Base-by-base conservation (phyloP, 2,113 vertebrate species). In the Tichodroma muraria region DNA sequence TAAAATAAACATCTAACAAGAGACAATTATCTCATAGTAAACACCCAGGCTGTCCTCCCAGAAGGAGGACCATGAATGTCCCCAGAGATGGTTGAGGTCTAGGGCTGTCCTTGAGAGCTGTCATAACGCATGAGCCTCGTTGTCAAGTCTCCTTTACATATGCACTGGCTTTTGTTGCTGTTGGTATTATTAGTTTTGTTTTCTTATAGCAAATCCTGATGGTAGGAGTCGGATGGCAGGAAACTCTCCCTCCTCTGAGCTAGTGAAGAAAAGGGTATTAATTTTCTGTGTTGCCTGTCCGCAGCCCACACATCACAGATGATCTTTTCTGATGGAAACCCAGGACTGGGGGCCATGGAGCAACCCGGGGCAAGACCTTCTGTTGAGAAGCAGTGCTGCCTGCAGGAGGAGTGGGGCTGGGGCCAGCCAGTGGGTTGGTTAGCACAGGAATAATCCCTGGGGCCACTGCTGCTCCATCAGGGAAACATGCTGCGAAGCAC, bases 291-390 rank as follows among this genome's bases (percentile, higher is more conserved):
- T 28, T 87, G 77, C 49, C 71, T 38, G 65, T 90, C 86, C 0
- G 4, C 45, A 94, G 88, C 76, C 42, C 60, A 54, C 25, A 65
- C 63, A 93, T 91, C 95, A 94, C 77, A 68, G 70, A 50, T 96
- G 95, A 97, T 95, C 53, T 44, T 89, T 90, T 93, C 73, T 93
- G 95, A 96, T 94, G 70, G 90, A 57, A 91, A 95, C 31, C 22
- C 17, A 72, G 56, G 57, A 53, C 93, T 65, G 15, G 61, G 61
- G 92, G 93, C 87, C 21, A 71, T 45, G 73, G 35, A 88, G 53
- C 66, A 64, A 75, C 64, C 38, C 4, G 4, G 45, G 54, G 40
- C 54, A 85, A 47, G 76, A 90, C 53, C 50, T 89, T 70, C 25
- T 80, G 33, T 27, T 2, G 1, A 76, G 81, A 65, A 89, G 81